Percentiles rank a stretch among this genome's conserved stretches.
Evolutionary conservation across 2,113 vertebrate genomes (phyloP).

Genomic region (Sphaerodactylus townsendi): DNA sequence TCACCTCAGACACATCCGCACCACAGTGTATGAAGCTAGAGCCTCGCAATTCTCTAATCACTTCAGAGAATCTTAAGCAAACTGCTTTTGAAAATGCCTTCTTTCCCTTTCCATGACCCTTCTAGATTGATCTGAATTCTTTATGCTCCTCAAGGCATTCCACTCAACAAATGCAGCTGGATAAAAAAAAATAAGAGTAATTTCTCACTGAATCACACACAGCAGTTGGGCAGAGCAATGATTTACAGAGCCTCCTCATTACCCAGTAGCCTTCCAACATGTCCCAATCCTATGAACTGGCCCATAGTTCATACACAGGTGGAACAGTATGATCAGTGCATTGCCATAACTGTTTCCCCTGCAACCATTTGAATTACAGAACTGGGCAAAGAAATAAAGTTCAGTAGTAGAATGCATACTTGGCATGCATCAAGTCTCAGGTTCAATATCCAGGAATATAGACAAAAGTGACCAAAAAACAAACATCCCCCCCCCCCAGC

Average conservation of each 20-base stretch:
- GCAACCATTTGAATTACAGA: too few relatives aligned
- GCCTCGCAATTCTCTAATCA: neutral
- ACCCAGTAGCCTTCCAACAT: neutral
- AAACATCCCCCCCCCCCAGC: too few relatives aligned
- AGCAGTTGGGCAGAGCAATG: neutral
- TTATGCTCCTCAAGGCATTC: neutral
- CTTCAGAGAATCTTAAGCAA: neutral
- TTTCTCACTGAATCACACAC: neutral
- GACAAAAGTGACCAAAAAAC: too few relatives aligned
- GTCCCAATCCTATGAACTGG: neutral
- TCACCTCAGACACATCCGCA: rapidly evolving
- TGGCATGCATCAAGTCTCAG: too few relatives aligned
- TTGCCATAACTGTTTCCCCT: too few relatives aligned
- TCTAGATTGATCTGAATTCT: neutral
- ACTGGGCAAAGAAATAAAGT: too few relatives aligned
- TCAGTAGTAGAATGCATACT: too few relatives aligned
- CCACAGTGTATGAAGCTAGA: neutral
- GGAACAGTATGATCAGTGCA: too few relatives aligned
- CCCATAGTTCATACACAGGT: neutral
- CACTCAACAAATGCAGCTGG: neutral
- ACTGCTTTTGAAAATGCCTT: neutral
- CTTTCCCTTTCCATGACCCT: neutral
- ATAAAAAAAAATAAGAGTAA: neutral
- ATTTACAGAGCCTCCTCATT: neutral
- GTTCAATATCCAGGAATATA: too few relatives aligned